Evolutionary conservation across 2,113 vertebrate species (phyloP).

Genomic region (Uria aalge): DNA sequence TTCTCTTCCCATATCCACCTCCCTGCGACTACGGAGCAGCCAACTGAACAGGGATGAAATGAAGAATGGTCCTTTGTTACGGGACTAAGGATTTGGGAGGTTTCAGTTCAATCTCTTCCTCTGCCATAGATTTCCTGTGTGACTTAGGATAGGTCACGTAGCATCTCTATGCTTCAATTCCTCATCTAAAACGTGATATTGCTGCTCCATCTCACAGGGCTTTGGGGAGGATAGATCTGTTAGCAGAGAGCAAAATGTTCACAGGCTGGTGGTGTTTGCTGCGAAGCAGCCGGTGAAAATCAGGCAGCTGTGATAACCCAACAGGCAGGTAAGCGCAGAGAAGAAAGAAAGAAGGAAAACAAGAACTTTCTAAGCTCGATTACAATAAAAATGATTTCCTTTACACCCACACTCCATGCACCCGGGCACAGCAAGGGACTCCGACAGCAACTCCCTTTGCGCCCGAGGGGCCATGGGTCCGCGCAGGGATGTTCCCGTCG

Average conservation of each 20-base stretch:
- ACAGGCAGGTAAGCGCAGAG: background rate
- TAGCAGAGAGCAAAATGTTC: background rate
- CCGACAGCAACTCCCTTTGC: accelerated
- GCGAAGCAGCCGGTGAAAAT: background rate
- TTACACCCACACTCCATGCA: background rate
- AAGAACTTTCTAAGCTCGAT: background rate
- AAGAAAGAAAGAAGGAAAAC: background rate
- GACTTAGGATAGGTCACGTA: background rate
- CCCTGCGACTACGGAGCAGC: accelerated
- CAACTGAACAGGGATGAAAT: background rate
- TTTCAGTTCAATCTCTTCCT: background rate
- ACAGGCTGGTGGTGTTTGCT: background rate
- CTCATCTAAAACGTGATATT: background rate
- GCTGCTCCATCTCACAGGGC: background rate
- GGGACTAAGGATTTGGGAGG: background rate
- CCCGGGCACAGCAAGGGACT: background rate
- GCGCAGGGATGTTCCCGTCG: background rate
- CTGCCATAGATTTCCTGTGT: background rate
- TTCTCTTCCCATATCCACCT: background rate
- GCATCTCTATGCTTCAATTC: background rate
- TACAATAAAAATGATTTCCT: background rate
- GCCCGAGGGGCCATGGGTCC: accelerated
- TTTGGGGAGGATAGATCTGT: background rate
- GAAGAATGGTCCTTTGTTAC: background rate
- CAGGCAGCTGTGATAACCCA: background rate